These are phyloP conservation scores for Danio jaintianensis DNA, from an alignment of 2,797 vertebrate genomes.

Conservation along the genomic window DNA sequence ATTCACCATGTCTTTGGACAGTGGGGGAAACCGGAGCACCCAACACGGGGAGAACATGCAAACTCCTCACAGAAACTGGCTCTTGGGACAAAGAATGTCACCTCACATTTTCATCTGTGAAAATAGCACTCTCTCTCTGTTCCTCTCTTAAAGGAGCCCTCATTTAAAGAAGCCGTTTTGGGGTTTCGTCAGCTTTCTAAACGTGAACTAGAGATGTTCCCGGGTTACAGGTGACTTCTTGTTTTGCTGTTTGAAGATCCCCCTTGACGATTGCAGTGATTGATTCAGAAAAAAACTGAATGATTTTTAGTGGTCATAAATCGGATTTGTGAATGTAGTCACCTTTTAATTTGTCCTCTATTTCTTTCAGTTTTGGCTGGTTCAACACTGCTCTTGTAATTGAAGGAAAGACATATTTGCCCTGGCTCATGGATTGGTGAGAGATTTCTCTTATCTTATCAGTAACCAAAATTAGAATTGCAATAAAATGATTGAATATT, in stretches of 20 bases:
- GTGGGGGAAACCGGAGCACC: no score
- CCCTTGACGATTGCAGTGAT: background rate
- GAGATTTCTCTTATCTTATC: slow-evolving; percentile 60
- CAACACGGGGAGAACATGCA: no score
- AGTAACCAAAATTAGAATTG: background rate
- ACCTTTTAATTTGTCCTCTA: background rate
- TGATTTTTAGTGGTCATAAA: no score
- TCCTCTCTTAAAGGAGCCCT: slow-evolving; percentile 82
- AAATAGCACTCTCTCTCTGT: slow-evolving; percentile 30
- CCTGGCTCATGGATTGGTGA: slow-evolving; percentile 92
- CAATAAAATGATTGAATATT: background rate
- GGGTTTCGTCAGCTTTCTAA: slow-evolving; percentile 89
- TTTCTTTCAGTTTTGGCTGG: slow-evolving; percentile 85
- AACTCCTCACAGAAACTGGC: no score
- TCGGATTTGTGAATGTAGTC: background rate
- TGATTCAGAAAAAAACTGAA: background rate
- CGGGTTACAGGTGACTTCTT: background rate
- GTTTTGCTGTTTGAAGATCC: background rate
- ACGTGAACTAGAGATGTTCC: slow-evolving; percentile 82
- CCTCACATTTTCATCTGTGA: no score
- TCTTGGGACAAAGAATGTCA: no score
- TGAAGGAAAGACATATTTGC: slow-evolving; percentile 89
- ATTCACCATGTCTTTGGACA: no score
- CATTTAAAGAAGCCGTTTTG: slow-evolving; percentile 89
- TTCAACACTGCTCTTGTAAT: slow-evolving; percentile 93